Evolutionary conservation across 1,140 invertebrate genomes (phyloP), one percentile per base, ranked within the genome.

Genomic region (Leptopilina clavipes): DNA sequence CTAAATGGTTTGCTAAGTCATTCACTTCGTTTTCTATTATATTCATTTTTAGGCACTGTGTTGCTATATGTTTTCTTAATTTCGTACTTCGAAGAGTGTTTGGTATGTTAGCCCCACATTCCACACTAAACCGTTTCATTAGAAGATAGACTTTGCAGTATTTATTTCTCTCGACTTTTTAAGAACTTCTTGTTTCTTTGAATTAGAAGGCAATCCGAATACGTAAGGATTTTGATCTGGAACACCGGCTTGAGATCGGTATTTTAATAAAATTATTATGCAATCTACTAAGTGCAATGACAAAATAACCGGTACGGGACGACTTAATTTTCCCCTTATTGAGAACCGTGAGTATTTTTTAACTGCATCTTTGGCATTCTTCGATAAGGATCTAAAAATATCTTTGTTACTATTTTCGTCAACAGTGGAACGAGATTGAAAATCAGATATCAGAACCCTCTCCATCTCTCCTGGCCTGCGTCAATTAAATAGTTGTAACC

Each of bases 41-140:
- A 17, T 48, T 17, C 3, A 37, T 18, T 25, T 43, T 45, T 11
- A 73, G 17, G 43, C 45, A 22, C 0, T 18, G 48, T 12, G 52
- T 76, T 1, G 73, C 73, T 0, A 78, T 44, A 17, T 78, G 70
- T 48, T 78, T 75, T 0, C 52, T n/a, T n/a, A 78, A 43, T 12
- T 48, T 9, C 7, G 71, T 77, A 1, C 37, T 52, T 25, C 71
- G 37, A 17, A 77, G 40, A 2, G 43, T 10, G 19, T 73, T 14
- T 12, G 70, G 73, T 17, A 40, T 65, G 14, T 74, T 17, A 9
- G 76, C 73, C 5, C 76, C 73, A 75, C 76, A 74, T 2, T 17
- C 14, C 3, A 22, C 25, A 6, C 65, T 56, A 10, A 78, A 65
- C 3, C 31, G 10, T 17, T 70, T 45, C 76, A 74, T 65, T 25